Evolutionary conservation across 2,113 vertebrate genomes (phyloP).

Genomic region (Atherinomorus stipes): DNA sequence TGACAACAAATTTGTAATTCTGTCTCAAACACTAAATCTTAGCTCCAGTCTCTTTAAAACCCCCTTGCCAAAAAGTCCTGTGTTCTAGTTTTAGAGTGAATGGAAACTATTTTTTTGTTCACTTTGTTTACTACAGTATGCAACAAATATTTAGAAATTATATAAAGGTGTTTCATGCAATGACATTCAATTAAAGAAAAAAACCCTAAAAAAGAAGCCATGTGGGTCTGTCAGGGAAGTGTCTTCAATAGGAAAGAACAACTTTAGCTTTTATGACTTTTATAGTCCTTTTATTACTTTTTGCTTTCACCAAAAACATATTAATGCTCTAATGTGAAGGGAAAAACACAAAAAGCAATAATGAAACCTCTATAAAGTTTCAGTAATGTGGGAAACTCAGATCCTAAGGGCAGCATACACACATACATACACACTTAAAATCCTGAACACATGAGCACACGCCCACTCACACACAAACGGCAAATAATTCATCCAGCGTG

Average conservation of each 20-base stretch:
- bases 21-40: no score
- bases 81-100: no score
- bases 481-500: conserved; percentile 53
- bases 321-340: no score
- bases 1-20: no score
- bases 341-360: neutral
- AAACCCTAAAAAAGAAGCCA: neutral
- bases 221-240: neutral
- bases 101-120: neutral
- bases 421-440: neutral
- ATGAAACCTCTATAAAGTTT: neutral
- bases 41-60: no score
- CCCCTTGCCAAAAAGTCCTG: no score
- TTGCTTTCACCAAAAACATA: neutral
- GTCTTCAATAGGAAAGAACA: no score
- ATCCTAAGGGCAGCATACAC: conserved; percentile 1
- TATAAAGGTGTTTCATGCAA: neutral
- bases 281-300: neutral
- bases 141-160: neutral
- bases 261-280: no score
- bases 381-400: conserved; percentile 53
- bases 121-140: neutral
- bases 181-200: neutral
- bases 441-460: neutral
- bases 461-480: conserved; percentile 2